Evolutionary conservation across 2,797 vertebrate genomes (phyloP).

Genomic region (Mus spretus): DNA sequence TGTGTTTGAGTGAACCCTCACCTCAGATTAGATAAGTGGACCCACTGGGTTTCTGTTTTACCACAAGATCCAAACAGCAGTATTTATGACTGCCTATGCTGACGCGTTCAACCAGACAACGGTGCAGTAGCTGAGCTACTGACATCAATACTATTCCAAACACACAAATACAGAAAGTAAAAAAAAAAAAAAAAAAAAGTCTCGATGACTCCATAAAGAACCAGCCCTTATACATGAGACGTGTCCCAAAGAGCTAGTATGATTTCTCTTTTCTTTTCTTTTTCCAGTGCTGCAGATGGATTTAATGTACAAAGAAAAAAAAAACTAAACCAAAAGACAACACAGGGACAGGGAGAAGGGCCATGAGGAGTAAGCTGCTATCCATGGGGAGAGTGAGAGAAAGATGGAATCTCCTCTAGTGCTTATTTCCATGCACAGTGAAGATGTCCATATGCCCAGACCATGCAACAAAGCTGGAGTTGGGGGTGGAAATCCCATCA

Average conservation of each 20-base stretch:
- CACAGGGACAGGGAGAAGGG: not conserved
- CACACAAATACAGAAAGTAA: not conserved
- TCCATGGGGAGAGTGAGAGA: not conserved
- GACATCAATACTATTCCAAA: not conserved
- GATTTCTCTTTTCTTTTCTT: not conserved
- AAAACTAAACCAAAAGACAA: not conserved
- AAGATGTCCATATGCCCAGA: not conserved
- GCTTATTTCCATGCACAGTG: not conserved
- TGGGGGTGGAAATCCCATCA: not conserved
- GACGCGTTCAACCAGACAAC: not conserved
- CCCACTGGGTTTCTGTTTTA: slow-evolving; percentile 20
- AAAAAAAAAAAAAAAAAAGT: not conserved
- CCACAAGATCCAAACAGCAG: not conserved
- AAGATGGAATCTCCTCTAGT: not conserved
- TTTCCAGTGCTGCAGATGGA: not conserved
- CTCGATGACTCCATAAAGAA: not conserved
- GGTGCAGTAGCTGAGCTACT: not conserved
- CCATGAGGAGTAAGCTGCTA: not conserved
- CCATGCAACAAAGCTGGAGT: not conserved
- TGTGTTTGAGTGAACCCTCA: slow-evolving; percentile 40
- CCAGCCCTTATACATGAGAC: not conserved
- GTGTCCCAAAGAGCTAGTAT: not conserved
- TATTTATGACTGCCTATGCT: not conserved
- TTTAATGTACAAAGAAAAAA: not conserved
- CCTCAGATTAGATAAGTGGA: not conserved